Evolutionary conservation across 2,888 invertebrate species (phyloP).

Genomic region (Automeris io): DNA sequence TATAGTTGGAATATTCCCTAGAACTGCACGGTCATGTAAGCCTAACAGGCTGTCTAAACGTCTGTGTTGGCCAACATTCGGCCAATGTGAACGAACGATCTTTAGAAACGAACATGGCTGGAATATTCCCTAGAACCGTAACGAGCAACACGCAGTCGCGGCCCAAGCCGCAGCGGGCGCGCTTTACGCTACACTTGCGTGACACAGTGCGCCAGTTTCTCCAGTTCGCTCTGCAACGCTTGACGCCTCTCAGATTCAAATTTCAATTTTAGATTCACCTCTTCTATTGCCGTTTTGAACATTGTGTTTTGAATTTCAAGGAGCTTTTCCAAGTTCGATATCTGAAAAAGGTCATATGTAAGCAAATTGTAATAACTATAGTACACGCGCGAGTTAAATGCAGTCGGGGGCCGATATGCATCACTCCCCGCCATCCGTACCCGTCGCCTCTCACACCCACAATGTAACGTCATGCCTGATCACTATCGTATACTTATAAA

Average conservation of each 20-base stretch:
- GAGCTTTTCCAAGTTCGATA: conserved; percentile 76
- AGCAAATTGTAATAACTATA: too few relatives aligned
- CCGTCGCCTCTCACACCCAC: too few relatives aligned
- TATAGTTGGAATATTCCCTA: too few relatives aligned
- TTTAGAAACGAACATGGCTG: conserved; percentile 35
- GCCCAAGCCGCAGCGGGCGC: conserved; percentile 18
- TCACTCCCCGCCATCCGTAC: too few relatives aligned
- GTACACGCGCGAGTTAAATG: too few relatives aligned
- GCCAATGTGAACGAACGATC: conserved; percentile 2
- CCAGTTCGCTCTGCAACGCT: conserved; percentile 80
- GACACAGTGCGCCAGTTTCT: conserved; percentile 83
- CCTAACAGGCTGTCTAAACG: too few relatives aligned
- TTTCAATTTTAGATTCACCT: conserved; percentile 77
- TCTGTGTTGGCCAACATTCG: neutral
- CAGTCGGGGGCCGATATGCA: too few relatives aligned
- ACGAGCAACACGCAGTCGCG: conserved; percentile 21
- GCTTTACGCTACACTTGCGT: conserved; percentile 79
- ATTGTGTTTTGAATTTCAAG: conserved; percentile 77
- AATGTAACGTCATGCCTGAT: too few relatives aligned
- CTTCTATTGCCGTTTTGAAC: conserved; percentile 80
- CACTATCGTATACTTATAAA: too few relatives aligned
- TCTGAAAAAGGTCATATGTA: too few relatives aligned
- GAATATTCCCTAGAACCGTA: conserved; percentile 27
- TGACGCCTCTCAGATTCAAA: conserved; percentile 80
- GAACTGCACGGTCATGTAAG: too few relatives aligned